Evolutionary conservation across 2,797 vertebrate species (phyloP).

Genomic region (Triplophysa yarkandensis): DNA sequence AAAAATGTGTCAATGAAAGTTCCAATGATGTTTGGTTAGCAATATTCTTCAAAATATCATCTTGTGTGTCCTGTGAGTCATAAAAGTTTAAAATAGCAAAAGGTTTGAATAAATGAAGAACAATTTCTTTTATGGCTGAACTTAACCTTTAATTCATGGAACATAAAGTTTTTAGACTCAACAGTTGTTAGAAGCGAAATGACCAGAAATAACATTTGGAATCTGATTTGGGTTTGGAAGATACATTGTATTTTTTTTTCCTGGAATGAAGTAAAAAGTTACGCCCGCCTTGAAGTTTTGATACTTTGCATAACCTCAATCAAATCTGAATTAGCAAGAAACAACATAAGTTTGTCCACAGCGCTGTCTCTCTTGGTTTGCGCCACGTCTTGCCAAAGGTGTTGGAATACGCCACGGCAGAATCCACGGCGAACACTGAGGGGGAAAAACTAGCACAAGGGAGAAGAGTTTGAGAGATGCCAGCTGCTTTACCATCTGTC

Average conservation of each 20-base stretch:
- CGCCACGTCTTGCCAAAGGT: conserved; percentile 73
- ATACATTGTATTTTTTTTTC: background rate
- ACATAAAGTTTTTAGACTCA: background rate
- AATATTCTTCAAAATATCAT: too few relatives aligned
- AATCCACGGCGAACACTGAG: conserved; percentile 70
- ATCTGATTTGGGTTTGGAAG: background rate
- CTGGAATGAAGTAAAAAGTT: conserved; percentile 34
- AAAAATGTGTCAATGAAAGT: too few relatives aligned
- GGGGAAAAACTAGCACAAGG: conserved; percentile 61
- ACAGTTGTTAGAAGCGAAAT: background rate
- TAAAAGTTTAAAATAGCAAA: too few relatives aligned
- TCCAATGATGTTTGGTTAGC: too few relatives aligned
- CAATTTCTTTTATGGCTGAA: too few relatives aligned
- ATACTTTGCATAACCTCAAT: conserved; percentile 45
- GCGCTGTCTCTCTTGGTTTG: conserved; percentile 63
- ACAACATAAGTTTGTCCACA: conserved; percentile 60
- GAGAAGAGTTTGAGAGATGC: conserved; percentile 75
- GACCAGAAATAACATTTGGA: background rate
- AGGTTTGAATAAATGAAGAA: too few relatives aligned
- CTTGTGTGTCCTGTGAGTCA: too few relatives aligned
- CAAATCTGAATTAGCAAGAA: conserved; percentile 46
- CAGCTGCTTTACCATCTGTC: conserved; percentile 83
- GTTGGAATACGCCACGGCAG: conserved; percentile 71
- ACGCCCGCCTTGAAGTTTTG: conserved; percentile 33
- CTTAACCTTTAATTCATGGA: too few relatives aligned